phyloP scores from a whole-genome alignment of 2,888 invertebrate genomes.

The Drosophila austrosaltans region DNA sequence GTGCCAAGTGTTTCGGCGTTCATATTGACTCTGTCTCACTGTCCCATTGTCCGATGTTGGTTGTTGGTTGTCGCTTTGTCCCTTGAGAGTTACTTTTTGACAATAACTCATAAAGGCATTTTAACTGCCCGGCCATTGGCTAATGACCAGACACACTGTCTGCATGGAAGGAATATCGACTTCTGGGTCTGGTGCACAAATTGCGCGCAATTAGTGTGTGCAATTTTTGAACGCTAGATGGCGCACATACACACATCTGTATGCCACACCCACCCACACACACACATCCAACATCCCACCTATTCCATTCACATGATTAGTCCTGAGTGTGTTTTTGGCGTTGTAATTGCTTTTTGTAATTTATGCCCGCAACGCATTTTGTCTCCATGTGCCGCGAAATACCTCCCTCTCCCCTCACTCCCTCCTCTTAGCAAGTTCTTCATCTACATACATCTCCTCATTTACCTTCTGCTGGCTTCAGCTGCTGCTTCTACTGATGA shows the following conservation, averaged over 20 bases:
- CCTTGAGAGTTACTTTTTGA: conserved; percentile 61
- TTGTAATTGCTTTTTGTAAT: conserved; percentile 77
- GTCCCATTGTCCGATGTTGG: neutral
- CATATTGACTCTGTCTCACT: neutral
- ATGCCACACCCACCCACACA: conserved; percentile 37
- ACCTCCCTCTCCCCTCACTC: neutral
- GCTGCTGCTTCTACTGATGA: conserved; percentile 38
- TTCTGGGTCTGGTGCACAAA: conserved; percentile 55
- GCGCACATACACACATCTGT: conserved; percentile 68
- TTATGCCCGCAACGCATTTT: conserved; percentile 67
- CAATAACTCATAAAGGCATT: conserved; percentile 76
- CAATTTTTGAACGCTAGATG: conserved; percentile 75
- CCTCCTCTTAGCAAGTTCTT: neutral
- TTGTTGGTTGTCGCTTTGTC: conserved; percentile 30
- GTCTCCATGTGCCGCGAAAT: conserved; percentile 53
- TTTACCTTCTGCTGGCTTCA: conserved; percentile 27
- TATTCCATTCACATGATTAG: conserved; percentile 58
- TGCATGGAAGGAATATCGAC: conserved; percentile 11
- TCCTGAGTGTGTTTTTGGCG: conserved; percentile 68
- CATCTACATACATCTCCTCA: conserved; percentile 11
- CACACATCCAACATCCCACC: conserved; percentile 2
- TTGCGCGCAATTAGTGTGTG: conserved; percentile 74
- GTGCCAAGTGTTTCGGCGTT: conserved; percentile 12
- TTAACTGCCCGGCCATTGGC: conserved; percentile 62
- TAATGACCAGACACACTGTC: conserved; percentile 61